phyloP scores from a whole-genome alignment of 2,888 invertebrate species.

The Cantharis rufa region DNA sequence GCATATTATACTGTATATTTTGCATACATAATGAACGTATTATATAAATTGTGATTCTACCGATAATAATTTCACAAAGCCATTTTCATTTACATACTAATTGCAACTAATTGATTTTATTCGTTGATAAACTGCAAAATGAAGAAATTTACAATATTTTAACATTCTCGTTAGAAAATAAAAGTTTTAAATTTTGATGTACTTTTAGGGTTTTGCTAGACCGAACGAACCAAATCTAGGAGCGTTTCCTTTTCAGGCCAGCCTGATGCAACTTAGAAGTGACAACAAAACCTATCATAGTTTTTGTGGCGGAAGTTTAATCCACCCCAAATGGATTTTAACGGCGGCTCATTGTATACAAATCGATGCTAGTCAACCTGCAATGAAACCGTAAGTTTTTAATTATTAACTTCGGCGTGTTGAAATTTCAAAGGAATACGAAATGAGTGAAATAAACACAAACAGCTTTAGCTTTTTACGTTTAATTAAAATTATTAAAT shows the following conservation, averaged over 20 bases:
- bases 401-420: neutral
- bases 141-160: neutral
- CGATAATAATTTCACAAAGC: neutral
- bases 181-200: neutral
- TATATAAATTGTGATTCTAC: neutral
- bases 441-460: neutral
- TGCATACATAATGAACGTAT: neutral
- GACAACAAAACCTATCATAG: conserved; percentile 43
- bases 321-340: conserved; percentile 52
- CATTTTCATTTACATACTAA: neutral
- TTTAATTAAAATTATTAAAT: neutral
- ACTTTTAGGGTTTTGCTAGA: conserved; percentile 41
- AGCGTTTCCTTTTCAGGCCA: conserved; percentile 51
- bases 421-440: neutral
- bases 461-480: neutral
- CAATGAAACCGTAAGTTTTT: conserved; percentile 46
- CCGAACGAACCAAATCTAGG: conserved; percentile 48
- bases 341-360: conserved; percentile 54
- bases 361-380: conserved; percentile 42
- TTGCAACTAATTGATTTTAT: neutral
- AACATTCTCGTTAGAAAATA: neutral
- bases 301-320: conserved; percentile 53
- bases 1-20: neutral
- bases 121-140: neutral
- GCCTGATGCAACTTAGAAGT: conserved; percentile 42